A percentile compares a stretch with the other conserved stretches of the same genome.
Conservation (phyloP, 2,888 invertebrate genomes). For the Rhagonycha fulva region DNA sequence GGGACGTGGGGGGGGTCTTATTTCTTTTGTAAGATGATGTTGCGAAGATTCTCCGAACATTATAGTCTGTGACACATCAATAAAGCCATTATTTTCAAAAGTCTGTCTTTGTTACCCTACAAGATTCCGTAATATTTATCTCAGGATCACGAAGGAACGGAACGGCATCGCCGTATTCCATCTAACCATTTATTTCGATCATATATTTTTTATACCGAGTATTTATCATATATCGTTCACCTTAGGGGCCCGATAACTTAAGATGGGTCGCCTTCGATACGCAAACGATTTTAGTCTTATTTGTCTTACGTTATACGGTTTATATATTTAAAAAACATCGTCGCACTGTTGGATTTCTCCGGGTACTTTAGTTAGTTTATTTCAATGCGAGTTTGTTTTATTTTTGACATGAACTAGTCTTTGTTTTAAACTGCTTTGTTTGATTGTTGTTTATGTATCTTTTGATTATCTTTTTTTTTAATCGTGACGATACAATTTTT, state of each 20-base stretch:
- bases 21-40: constrained; percentile 4
- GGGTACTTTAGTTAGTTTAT: constrained; percentile 34
- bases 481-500: background rate
- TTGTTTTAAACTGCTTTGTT: constrained; percentile 34
- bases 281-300: constrained; percentile 33
- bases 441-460: constrained; percentile 29
- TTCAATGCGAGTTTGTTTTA: constrained; percentile 37
- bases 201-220: constrained; percentile 47
- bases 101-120: constrained; percentile 35
- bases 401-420: constrained; percentile 37
- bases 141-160: constrained; percentile 41
- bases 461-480: background rate
- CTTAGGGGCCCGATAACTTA: constrained; percentile 36
- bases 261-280: constrained; percentile 32
- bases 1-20: background rate
- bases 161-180: constrained; percentile 41
- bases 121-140: constrained; percentile 30
- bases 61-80: constrained; percentile 43
- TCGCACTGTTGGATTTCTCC: constrained; percentile 31
- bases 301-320: constrained; percentile 24
- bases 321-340: constrained; percentile 23
- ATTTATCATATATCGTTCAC: constrained; percentile 49
- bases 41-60: constrained; percentile 29
- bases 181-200: constrained; percentile 50
- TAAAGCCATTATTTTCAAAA: constrained; percentile 43